Evolutionary conservation across 2,797 vertebrate genomes (phyloP), one percentile per base, ranked within the genome.

Genomic region (Fundulus diaphanus): DNA sequence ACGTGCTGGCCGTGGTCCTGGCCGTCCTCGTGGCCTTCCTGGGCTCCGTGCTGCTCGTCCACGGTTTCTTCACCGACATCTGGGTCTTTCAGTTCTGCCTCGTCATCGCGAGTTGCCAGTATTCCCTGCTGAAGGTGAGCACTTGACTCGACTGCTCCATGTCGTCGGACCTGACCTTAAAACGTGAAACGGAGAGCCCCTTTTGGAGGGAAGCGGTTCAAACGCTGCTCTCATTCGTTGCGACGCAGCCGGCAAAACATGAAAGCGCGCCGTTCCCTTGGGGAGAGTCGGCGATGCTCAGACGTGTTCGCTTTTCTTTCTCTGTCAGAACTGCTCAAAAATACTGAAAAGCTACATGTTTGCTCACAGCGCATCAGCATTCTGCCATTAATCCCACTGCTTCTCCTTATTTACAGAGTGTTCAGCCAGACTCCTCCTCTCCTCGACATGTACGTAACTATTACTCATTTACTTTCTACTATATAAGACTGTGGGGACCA

Each of bases 61-160:
- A 97, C 79, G 97, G 97, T 72, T 99, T 99, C 94, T 99, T 99
- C 96, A 97, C 97, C 57, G 98, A 99, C 93, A 98, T 99, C 91
- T 99, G 98, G 98, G 97, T 99, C 89, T 99, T 99, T 93, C 98
- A 98, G 95, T 99, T 99, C 94, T 99, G 98, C 95, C 95, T 99
- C 80, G 98, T 99, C 89, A 99, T 99, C 86, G 98, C 98, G 75
- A 98, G 98, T 90, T 99, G 98, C 95, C 98, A 99, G 72, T 99
- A 99, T 94, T 99, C 98, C 0, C 94, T 99, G 69, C 92, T 99
- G 42, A 99, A 99, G 97, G 98, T 99, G 93, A 90, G 77, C 51
- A 44, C n/a, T 61, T 3, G 6, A 63, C 56, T 74, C 18, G 24
- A 68, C 35, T 51, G 51, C 52, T 11, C 31, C 22, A 18, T 16